Conservation (phyloP, 2,888 invertebrate genomes). For the Oxystoma pomonae region DNA sequence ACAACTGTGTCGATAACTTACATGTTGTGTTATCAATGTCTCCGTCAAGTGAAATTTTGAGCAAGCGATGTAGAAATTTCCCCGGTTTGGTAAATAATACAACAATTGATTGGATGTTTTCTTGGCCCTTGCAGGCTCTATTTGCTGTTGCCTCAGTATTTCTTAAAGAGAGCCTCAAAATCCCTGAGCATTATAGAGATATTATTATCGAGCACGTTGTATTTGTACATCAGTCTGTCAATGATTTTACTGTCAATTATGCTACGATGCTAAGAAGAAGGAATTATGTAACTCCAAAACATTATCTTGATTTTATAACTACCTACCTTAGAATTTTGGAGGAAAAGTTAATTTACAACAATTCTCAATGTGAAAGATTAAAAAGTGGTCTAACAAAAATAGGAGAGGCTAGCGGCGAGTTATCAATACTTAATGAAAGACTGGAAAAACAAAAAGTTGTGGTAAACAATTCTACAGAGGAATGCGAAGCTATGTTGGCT, state of each 20-base stretch:
- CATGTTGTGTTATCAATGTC: slow-evolving; percentile 92
- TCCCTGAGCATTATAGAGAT: slow-evolving; percentile 50
- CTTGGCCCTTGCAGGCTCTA: slow-evolving; percentile 89
- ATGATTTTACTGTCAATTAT: slow-evolving; percentile 69
- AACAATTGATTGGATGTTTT: slow-evolving; percentile 90
- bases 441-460: slow-evolving; percentile 79
- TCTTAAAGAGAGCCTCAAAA: slow-evolving; percentile 59
- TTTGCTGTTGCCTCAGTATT: slow-evolving; percentile 83
- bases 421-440: slow-evolving; percentile 74
- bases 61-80: slow-evolving; percentile 84
- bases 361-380: slow-evolving; percentile 64
- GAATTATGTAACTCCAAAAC: slow-evolving; percentile 89
- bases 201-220: slow-evolving; percentile 81
- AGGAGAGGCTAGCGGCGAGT: slow-evolving; percentile 78
- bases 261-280: slow-evolving; percentile 67
- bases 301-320: slow-evolving; percentile 83
- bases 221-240: slow-evolving; percentile 75
- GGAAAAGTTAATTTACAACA: slow-evolving; percentile 62
- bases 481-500: slow-evolving; percentile 72
- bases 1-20: slow-evolving; percentile 74
- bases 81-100: slow-evolving; percentile 90
- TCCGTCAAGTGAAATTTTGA: slow-evolving; percentile 75
- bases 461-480: slow-evolving; percentile 74
- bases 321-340: slow-evolving; percentile 73
- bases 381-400: slow-evolving; percentile 75